phyloP scores from a whole-genome alignment of 2,113 vertebrate species.

The Gymnobelideus leadbeateri region DNA sequence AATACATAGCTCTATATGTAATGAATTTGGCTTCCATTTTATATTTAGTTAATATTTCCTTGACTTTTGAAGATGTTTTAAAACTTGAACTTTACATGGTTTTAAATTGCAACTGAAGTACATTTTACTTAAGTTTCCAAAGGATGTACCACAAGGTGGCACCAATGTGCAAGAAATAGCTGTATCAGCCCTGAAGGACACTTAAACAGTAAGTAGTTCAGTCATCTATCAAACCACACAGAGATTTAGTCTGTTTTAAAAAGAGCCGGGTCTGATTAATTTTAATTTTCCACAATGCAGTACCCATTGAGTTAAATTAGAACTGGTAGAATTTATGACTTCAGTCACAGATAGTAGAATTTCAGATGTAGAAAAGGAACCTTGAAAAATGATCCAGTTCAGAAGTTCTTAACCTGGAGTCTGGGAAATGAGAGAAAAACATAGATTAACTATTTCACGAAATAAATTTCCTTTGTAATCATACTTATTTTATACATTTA shows the following conservation, averaged over 20 bases:
- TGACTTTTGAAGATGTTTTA: not conserved
- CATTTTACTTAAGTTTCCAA: not conserved
- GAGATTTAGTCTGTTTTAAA: not conserved
- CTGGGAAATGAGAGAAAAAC: too few relatives aligned
- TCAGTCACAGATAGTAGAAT: not conserved
- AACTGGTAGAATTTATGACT: not conserved
- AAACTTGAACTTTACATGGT: not conserved
- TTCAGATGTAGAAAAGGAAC: not conserved
- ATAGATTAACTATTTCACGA: too few relatives aligned
- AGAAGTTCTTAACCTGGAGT: not conserved
- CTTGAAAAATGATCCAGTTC: not conserved
- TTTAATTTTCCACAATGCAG: not conserved
- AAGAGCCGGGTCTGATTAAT: not conserved
- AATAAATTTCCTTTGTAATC: too few relatives aligned
- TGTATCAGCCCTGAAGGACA: not conserved
- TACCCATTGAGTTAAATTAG: not conserved
- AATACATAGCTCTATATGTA: not conserved
- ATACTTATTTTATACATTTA: not conserved
- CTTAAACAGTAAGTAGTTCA: too few relatives aligned
- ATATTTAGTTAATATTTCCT: not conserved
- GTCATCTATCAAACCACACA: not conserved
- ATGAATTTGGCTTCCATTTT: not conserved
- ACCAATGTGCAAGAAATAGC: not conserved
- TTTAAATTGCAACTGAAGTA: not conserved
- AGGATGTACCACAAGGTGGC: not conserved